Conservation (phyloP, 2,113 vertebrate genomes). For the Platycercus adscitus region DNA sequence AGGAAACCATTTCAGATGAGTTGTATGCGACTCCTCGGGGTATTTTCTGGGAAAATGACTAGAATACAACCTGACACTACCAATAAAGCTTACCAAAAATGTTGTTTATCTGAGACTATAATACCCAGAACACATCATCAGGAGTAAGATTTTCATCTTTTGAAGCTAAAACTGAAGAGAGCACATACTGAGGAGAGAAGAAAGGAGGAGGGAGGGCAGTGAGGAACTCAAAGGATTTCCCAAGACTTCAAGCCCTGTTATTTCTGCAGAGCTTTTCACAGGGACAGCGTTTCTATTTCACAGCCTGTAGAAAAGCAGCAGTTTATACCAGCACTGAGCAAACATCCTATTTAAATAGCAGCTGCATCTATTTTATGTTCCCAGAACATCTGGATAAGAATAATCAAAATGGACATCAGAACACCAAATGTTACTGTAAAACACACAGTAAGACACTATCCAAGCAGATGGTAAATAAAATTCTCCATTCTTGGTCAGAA, state of each 20-base stretch:
- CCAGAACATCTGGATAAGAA: neutral
- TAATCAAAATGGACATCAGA: conserved; percentile 5
- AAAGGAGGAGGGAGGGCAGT: neutral
- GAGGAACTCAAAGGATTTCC: neutral
- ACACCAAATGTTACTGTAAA: neutral
- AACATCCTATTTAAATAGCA: neutral
- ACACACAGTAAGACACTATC: neutral
- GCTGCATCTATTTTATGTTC: neutral
- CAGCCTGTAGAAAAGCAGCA: neutral
- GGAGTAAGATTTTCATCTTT: neutral
- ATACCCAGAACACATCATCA: neutral
- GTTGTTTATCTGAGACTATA: conserved; percentile 4
- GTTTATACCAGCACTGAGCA: neutral
- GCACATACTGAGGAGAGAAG: neutral
- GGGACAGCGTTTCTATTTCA: neutral
- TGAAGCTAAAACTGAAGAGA: neutral
- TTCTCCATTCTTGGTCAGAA: neutral
- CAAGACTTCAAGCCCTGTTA: neutral
- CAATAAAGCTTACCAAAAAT: neutral
- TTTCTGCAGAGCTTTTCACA: neutral
- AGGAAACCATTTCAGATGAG: conserved; percentile 10
- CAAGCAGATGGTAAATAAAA: neutral
- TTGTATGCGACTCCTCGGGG: neutral
- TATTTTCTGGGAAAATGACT: neutral
- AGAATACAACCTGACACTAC: conserved; percentile 18